phyloP scores from a whole-genome alignment of 1,140 invertebrate genomes.

The Drosophila repletoides region DNA sequence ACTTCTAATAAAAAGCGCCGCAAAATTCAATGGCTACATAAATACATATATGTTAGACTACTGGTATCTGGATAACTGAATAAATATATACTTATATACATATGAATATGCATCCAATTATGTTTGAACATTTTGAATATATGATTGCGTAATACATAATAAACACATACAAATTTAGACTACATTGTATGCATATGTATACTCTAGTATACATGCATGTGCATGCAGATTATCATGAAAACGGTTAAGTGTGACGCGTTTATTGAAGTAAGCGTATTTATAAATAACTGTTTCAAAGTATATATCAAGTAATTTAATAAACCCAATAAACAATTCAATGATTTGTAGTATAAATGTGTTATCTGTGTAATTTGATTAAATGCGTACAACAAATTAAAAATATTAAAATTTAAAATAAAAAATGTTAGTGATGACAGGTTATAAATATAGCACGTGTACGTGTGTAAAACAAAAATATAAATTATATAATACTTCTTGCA shows the following conservation, averaged over 20 bases:
- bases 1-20: not conserved
- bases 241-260: not conserved
- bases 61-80: no score
- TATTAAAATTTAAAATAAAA: not conserved
- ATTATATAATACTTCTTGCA: no score
- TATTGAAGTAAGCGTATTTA: not conserved
- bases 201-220: not conserved
- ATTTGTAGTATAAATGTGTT: conserved; percentile 39
- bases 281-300: not conserved
- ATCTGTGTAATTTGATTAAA: conserved; percentile 25
- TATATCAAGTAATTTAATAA: no score
- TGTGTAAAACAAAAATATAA: not conserved
- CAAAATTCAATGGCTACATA: no score
- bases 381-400: conserved; percentile 13
- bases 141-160: no score
- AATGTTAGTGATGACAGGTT: not conserved
- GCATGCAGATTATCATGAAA: not conserved
- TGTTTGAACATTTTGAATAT: not conserved
- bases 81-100: no score
- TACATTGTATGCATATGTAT: conserved; percentile 1
- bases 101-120: not conserved
- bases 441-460: conserved; percentile 8
- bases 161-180: not conserved
- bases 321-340: conserved; percentile 6
- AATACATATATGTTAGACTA: no score